phyloP scores from a whole-genome alignment of 2,797 vertebrate genomes.

The Sebastes hubbsi region DNA sequence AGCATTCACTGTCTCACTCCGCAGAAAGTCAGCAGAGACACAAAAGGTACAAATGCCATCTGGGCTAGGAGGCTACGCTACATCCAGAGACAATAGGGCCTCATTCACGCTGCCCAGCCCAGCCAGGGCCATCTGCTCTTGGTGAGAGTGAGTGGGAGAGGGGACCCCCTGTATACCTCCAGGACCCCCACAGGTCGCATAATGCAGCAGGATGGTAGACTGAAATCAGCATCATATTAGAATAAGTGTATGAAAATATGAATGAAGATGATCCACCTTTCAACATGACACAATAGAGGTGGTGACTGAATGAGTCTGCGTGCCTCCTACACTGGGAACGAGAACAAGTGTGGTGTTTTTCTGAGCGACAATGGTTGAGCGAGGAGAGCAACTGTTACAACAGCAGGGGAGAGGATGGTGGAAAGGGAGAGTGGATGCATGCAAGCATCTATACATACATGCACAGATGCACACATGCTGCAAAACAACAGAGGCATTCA shows the following conservation, averaged over 20 bases:
- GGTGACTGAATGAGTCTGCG: background rate
- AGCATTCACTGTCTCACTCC: constrained; percentile 62
- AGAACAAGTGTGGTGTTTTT: constrained; percentile 61
- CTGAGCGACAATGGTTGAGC: constrained; percentile 44
- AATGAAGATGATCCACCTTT: constrained; percentile 47
- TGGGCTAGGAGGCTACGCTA: constrained; percentile 79
- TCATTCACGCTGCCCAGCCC: constrained; percentile 68
- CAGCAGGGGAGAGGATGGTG: constrained; percentile 42
- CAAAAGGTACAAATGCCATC: constrained; percentile 84
- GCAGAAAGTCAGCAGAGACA: constrained; percentile 71
- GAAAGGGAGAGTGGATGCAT: constrained; percentile 36
- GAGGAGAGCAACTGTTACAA: constrained; percentile 64
- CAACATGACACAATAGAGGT: constrained; percentile 14
- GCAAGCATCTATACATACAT: constrained; percentile 35
- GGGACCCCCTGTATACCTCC: constrained; percentile 56
- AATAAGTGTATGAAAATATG: constrained; percentile 53
- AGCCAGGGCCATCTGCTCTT: constrained; percentile 78
- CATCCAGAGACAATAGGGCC: constrained; percentile 77
- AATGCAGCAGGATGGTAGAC: constrained; percentile 20
- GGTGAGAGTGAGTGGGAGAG: constrained; percentile 75
- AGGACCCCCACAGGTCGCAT: constrained; percentile 43
- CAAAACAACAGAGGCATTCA: constrained; percentile 48
- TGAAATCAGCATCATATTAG: constrained; percentile 54
- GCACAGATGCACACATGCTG: constrained; percentile 51
- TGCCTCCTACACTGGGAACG: constrained; percentile 50